A percentile compares a stretch with the other conserved stretches of the same genome.
Evolutionary conservation across 2,113 vertebrate genomes (phyloP).

Genomic region (Arenaria interpres): DNA sequence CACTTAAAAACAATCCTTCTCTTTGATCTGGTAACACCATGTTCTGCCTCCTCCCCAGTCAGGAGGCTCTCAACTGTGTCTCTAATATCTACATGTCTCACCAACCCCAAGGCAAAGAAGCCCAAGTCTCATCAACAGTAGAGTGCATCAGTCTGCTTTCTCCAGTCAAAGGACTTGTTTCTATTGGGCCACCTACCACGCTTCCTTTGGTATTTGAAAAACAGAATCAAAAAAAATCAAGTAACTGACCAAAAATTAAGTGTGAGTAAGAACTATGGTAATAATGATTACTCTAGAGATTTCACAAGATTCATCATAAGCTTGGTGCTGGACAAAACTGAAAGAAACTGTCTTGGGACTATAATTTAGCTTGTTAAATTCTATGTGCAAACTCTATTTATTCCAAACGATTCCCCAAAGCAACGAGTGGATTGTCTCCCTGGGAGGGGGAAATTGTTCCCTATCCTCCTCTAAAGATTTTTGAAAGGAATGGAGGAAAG

Average conservation of each 20-base stretch:
- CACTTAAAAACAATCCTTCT: not conserved
- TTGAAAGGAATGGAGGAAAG: not conserved
- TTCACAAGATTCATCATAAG: constrained; percentile 25
- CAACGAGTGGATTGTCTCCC: not conserved
- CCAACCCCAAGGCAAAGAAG: not conserved
- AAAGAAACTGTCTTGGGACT: not conserved
- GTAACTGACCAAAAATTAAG: constrained; percentile 12
- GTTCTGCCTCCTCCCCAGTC: not conserved
- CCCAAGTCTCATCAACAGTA: not conserved
- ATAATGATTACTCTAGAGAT: not conserved
- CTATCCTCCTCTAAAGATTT: not conserved
- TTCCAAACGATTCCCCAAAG: constrained; percentile 13
- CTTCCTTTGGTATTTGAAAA: constrained; percentile 13
- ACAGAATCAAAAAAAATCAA: not conserved
- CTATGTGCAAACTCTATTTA: constrained; percentile 1
- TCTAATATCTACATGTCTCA: not conserved
- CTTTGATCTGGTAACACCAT: not conserved
- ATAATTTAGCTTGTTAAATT: constrained; percentile 6
- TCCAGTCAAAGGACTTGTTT: not conserved
- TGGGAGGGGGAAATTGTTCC: not conserved
- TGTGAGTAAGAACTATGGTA: not conserved
- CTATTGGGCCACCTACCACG: not conserved
- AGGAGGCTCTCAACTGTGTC: not conserved
- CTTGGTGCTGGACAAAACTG: constrained; percentile 3
- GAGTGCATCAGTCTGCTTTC: not conserved